Percentiles rank a stretch among this genome's conserved stretches.
Evolutionary conservation across 1,140 invertebrate species (phyloP).

Genomic region (Hycleus cichorii): DNA sequence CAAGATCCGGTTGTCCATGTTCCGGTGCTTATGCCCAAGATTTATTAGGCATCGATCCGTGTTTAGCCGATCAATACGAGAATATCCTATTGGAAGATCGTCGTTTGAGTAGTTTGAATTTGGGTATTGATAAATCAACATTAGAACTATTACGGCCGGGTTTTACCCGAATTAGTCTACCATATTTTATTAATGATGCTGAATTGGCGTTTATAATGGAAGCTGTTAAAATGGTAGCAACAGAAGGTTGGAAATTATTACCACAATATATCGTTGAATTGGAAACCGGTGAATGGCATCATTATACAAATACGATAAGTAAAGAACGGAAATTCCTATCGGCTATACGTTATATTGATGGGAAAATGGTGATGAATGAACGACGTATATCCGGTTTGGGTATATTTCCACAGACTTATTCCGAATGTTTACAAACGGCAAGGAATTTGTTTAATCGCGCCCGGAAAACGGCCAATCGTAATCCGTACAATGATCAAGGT

Average conservation of each 20-base stretch:
- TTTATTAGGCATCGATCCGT: conserved; percentile 72
- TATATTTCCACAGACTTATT: conserved; percentile 61
- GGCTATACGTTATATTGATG: conserved; percentile 63
- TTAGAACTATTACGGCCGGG: conserved; percentile 78
- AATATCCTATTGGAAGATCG: conserved; percentile 64
- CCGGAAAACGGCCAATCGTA: conserved; percentile 66
- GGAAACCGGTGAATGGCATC: conserved; percentile 85
- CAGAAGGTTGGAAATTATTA: conserved; percentile 82
- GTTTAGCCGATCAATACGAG: conserved; percentile 69
- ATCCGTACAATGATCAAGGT: conserved; percentile 64
- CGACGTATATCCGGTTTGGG: conserved; percentile 59
- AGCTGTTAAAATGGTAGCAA: conserved; percentile 79
- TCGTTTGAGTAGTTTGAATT: conserved; percentile 52
- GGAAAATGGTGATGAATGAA: conserved; percentile 65
- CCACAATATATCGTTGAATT: conserved; percentile 81
- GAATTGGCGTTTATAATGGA: conserved; percentile 77
- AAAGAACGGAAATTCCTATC: conserved; percentile 78
- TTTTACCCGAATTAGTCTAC: conserved; percentile 76
- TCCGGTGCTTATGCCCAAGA: conserved; percentile 78
- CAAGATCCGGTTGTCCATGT: conserved; percentile 76
- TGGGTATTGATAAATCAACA: conserved; percentile 53
- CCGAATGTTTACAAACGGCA: conserved; percentile 70
- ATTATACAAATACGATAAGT: conserved; percentile 69
- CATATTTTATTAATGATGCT: conserved; percentile 75
- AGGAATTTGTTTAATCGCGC: conserved; percentile 70